Conservation (phyloP, 2,888 invertebrate genomes). For the Fabriciana adippe region DNA sequence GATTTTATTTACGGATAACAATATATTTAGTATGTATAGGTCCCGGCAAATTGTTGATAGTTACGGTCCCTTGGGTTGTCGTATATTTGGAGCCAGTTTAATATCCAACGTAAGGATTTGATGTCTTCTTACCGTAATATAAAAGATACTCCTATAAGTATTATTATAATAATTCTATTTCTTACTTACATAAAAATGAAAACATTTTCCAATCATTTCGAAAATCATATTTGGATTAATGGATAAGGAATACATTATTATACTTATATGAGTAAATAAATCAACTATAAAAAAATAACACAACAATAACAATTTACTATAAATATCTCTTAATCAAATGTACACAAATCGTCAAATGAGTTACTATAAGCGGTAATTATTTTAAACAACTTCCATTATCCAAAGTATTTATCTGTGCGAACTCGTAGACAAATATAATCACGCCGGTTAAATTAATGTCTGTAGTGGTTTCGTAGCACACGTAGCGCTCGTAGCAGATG, state of each 20-base stretch:
- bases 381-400: not conserved
- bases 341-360: too few relatives aligned
- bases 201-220: not conserved
- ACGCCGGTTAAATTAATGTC: conserved; percentile 24
- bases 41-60: conserved; percentile 15
- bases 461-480: conserved; percentile 31
- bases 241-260: too few relatives aligned
- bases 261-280: too few relatives aligned
- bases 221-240: too few relatives aligned
- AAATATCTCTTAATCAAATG: too few relatives aligned
- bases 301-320: too few relatives aligned
- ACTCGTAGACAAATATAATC: conserved; percentile 26
- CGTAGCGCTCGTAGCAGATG: conserved; percentile 44
- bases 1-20: conserved; percentile 23
- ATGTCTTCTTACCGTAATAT: conserved; percentile 16
- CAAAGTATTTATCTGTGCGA: conserved; percentile 3
- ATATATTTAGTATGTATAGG: conserved; percentile 35
- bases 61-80: conserved; percentile 8
- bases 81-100: conserved; percentile 29
- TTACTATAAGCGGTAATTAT: too few relatives aligned
- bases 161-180: not conserved
- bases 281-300: too few relatives aligned
- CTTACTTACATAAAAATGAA: not conserved
- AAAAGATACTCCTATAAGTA: not conserved
- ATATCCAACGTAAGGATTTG: conserved; percentile 31